Evolutionary conservation across 2,888 invertebrate species (phyloP).

Genomic region (Muscina levida): DNA sequence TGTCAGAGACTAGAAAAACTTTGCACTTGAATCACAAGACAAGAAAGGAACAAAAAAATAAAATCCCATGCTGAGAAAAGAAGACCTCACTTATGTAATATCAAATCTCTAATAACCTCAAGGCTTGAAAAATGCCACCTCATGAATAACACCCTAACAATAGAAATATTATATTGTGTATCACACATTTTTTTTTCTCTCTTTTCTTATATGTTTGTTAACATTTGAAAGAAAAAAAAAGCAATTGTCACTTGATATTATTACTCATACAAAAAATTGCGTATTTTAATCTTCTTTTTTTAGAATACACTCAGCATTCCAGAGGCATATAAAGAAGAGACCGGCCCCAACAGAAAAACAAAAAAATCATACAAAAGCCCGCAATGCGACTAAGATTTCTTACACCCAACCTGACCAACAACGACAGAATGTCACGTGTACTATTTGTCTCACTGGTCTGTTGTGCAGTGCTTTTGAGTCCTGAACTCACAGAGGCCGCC

Average conservation of each 20-base stretch:
- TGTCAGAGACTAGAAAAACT: conserved; percentile 38
- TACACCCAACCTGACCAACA: conserved; percentile 44
- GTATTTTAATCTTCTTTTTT: conserved; percentile 16
- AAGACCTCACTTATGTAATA: neutral
- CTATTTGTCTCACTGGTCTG: conserved; percentile 48
- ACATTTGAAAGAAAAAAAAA: neutral
- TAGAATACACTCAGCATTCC: too few species aligned
- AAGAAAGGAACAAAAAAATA: neutral
- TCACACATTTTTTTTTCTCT: too few species aligned
- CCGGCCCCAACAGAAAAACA: neutral
- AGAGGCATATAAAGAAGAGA: too few species aligned
- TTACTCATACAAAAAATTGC: neutral
- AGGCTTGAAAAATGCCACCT: too few species aligned
- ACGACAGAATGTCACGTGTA: conserved; percentile 51
- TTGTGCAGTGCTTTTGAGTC: conserved; percentile 58
- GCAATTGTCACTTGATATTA: neutral
- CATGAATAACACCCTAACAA: too few species aligned
- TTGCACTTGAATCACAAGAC: conserved; percentile 2
- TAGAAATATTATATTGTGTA: too few species aligned
- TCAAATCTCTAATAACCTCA: too few species aligned
- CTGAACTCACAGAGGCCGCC: conserved; percentile 69
- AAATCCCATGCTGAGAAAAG: neutral
- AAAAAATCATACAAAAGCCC: conserved; percentile 11
- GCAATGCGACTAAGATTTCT: conserved; percentile 61
- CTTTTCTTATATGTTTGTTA: neutral